phyloP scores from a whole-genome alignment of 1,140 invertebrate genomes.

The Polyergus mexicanus region DNA sequence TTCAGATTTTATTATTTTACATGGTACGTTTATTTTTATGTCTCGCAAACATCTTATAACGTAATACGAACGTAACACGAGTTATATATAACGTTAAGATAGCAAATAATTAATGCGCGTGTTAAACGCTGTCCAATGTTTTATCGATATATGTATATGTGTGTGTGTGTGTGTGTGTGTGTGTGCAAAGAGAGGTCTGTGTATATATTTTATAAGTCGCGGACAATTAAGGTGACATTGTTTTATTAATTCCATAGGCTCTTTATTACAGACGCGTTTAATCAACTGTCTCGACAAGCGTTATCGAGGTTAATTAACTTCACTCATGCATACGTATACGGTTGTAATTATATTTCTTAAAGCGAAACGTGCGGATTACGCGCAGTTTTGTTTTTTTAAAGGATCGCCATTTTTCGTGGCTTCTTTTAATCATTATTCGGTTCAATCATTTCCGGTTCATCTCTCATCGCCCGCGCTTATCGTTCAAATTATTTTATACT shows the following conservation, averaged over 20 bases:
- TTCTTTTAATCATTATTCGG: background rate
- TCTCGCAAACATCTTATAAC: conserved; percentile 36
- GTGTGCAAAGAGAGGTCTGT: conserved; percentile 32
- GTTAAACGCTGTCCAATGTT: conserved; percentile 15
- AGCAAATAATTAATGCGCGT: background rate
- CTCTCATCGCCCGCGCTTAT: background rate
- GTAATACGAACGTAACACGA: conserved; percentile 2
- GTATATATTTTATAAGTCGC: conserved; percentile 10
- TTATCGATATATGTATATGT: conserved; percentile 12
- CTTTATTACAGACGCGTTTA: conserved; percentile 54
- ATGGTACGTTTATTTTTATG: background rate
- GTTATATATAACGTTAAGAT: conserved; percentile 12
- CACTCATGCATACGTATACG: background rate
- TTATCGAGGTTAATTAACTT: conserved; percentile 54
- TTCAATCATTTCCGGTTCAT: background rate
- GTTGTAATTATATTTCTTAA: conserved; percentile 44
- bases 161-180: no score
- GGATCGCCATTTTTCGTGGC: background rate
- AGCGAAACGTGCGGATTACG: conserved; percentile 9
- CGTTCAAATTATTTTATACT: background rate
- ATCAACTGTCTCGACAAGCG: conserved; percentile 45
- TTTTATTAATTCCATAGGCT: conserved; percentile 31
- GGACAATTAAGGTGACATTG: conserved; percentile 54
- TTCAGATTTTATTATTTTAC: conserved; percentile 5
- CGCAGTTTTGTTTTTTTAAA: background rate